Base-by-base conservation (phyloP, 2,888 invertebrate genomes). In the Mythimna albipuncta region DNA sequence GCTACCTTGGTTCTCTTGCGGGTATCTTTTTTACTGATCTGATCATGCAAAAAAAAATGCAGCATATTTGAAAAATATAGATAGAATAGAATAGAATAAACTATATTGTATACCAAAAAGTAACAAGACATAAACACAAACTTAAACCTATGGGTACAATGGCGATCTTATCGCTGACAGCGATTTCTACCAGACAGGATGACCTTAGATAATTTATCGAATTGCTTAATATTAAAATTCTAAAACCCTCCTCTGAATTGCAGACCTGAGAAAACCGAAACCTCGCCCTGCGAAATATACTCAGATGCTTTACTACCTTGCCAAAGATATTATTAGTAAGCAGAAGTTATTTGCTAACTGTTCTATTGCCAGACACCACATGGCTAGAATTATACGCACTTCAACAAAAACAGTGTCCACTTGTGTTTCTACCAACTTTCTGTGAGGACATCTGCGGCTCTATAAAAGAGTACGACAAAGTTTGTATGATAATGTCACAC, bases 401-500 rank as follows among this genome's bases (percentile, higher is more conserved):
- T 64, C 44, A 16, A 41, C 64, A 75, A 75, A 69, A 57, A 62
- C 61, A 2, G 55, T 19, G 21, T 19, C 10, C 38, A 52, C 26
- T 75, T 69, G 52, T 80, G 16, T 38, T 19, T 13, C 21, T 19
- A 32, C 41, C 19, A 74, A 61, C 21, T 74, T 64, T 64, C 26
- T 59, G 67, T 74, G 35, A 58, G 44, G 55, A 70, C 75, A 73
- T 71, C 57, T 81, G 72, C 26, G 62, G 61, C n/a, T 68, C 74
- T 66, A 72, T 75, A 83, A 73, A 83, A 79, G 35, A 73, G 32
- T 63, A 21, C n/a, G 68, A 75, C 66, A n/a, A 61, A 64, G 61
- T 62, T 61, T 11, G 54, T 44, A 38, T 62, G 10, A 55, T 50
- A 61, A 61, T 69, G 32, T 61, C 47, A 41, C 2, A 47, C 11